Evolutionary conservation across 1,140 invertebrate species (phyloP).

Genomic region (Trissolcus basalis): DNA sequence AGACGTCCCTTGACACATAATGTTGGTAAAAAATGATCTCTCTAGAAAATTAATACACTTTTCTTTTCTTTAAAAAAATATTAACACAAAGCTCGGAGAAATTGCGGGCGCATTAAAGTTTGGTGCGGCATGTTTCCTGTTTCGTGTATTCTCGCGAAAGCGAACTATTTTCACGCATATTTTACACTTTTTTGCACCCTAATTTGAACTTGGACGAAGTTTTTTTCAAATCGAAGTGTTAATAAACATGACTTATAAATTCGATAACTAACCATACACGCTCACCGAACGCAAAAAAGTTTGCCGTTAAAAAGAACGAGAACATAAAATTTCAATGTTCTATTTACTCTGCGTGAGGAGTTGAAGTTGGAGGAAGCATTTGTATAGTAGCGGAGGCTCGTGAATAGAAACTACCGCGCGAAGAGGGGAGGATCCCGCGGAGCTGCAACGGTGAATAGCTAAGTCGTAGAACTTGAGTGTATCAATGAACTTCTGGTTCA

Average conservation of each 20-base stretch:
- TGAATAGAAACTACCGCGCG: conserved; percentile 27
- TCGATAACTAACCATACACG: conserved; percentile 25
- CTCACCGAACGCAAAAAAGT: conserved; percentile 21
- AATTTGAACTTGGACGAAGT: neutral
- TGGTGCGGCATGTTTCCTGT: too few relatives aligned
- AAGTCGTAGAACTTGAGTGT: conserved; percentile 29
- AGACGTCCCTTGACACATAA: too few relatives aligned
- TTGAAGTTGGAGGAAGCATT: conserved; percentile 34
- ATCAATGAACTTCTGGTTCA: conserved; percentile 23
- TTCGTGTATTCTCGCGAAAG: too few relatives aligned
- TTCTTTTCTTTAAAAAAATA: too few relatives aligned
- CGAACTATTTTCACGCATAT: too few relatives aligned
- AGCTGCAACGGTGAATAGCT: conserved; percentile 9
- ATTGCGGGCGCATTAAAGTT: too few relatives aligned
- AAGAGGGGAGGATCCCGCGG: conserved; percentile 11
- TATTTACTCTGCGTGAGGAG: conserved; percentile 38
- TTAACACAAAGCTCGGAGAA: too few relatives aligned
- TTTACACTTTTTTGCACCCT: too few relatives aligned
- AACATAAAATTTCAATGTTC: conserved; percentile 48
- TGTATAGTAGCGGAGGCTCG: conserved; percentile 23
- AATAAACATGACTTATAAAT: conserved; percentile 38
- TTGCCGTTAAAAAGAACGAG: conserved; percentile 20
- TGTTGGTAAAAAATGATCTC: too few relatives aligned
- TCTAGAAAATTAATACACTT: too few relatives aligned
- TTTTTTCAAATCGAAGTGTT: conserved; percentile 36